phyloP scores from a whole-genome alignment of 2,888 invertebrate species.

The Sericinus montela region DNA sequence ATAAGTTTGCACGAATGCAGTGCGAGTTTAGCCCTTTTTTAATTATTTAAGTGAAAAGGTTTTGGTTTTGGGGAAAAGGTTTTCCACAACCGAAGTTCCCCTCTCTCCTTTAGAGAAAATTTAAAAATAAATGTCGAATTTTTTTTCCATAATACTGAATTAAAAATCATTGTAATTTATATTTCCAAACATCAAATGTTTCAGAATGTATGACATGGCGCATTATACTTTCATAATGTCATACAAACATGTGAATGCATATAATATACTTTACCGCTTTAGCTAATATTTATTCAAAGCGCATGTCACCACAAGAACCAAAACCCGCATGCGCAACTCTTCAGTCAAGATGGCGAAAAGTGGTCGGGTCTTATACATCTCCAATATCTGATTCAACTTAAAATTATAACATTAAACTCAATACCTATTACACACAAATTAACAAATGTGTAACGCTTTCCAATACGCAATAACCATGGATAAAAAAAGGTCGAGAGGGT shows the following conservation, averaged over 20 bases:
- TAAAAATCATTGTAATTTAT: too few relatives aligned
- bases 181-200: too few relatives aligned
- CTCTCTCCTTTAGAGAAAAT: too few relatives aligned
- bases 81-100: too few relatives aligned
- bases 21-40: too few relatives aligned
- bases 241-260: not conserved
- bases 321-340: constrained; percentile 45
- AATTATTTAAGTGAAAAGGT: too few relatives aligned
- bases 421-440: constrained; percentile 4
- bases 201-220: too few relatives aligned
- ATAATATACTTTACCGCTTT: constrained; percentile 1
- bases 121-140: too few relatives aligned
- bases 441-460: not conserved
- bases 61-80: too few relatives aligned
- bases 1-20: too few relatives aligned
- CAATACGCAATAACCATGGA: not conserved
- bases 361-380: constrained; percentile 38
- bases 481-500: not conserved
- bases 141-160: too few relatives aligned
- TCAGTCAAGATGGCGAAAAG: constrained; percentile 49
- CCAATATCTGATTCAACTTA: constrained; percentile 40
- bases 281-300: constrained; percentile 29
- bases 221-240: too few relatives aligned
- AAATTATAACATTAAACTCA: constrained; percentile 27
- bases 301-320: constrained; percentile 41